Conservation (phyloP, 2,797 vertebrate species). For the Pseudocheirus occidentalis region DNA sequence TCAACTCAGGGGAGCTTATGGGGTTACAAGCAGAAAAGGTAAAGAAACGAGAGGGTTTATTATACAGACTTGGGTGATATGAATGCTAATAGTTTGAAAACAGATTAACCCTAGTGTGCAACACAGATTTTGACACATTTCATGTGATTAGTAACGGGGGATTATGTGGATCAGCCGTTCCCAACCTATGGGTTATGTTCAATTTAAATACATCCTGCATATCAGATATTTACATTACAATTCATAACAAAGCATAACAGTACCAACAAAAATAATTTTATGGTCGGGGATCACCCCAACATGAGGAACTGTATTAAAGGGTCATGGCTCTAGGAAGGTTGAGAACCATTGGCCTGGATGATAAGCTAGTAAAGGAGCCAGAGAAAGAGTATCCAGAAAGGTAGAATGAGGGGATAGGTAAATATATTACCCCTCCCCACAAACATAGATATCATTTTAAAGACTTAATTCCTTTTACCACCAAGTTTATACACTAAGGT, state of each 20-base stretch:
- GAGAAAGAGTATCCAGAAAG: background rate
- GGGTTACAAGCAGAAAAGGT: background rate
- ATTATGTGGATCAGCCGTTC: too few species aligned
- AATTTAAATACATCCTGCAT: too few species aligned
- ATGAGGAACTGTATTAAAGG: too few species aligned
- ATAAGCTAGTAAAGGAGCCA: background rate
- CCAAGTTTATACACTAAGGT: background rate
- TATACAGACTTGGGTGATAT: background rate
- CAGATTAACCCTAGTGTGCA: background rate
- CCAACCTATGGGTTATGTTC: too few species aligned
- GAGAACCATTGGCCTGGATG: too few species aligned
- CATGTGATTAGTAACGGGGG: background rate
- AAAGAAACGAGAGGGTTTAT: background rate
- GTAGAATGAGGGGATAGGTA: background rate
- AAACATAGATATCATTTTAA: background rate
- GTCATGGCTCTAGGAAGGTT: too few species aligned
- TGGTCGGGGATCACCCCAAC: too few species aligned
- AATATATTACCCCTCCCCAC: background rate
- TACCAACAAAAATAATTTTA: too few species aligned
- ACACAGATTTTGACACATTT: background rate
- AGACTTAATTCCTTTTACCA: background rate
- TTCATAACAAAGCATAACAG: too few species aligned
- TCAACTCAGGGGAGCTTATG: background rate
- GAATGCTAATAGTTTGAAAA: background rate
- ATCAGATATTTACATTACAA: too few species aligned